Conservation (phyloP, 1,140 invertebrate genomes). For the Pantala flavescens region DNA sequence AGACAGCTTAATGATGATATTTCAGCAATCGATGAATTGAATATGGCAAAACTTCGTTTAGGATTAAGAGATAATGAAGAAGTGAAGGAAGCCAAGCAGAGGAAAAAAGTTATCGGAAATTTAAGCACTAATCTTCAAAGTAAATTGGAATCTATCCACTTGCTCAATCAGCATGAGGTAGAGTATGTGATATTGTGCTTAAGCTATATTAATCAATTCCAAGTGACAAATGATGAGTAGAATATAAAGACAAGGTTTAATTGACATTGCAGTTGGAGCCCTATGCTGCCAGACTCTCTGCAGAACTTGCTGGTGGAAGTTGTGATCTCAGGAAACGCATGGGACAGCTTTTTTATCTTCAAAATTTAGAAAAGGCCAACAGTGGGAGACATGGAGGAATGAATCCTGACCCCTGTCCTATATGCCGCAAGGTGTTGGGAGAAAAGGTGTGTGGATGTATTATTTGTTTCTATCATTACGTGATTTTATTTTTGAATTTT, state of each 20-base stretch:
- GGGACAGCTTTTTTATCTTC: constrained; percentile 43
- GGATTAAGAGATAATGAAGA: constrained; percentile 40
- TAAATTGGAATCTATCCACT: constrained; percentile 34
- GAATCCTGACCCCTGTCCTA: constrained; percentile 52
- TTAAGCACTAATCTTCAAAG: constrained; percentile 25
- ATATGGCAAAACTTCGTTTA: constrained; percentile 59
- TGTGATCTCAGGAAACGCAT: constrained; percentile 36
- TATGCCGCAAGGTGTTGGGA: constrained; percentile 49
- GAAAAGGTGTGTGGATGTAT: constrained; percentile 31
- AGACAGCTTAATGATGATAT: constrained; percentile 45
- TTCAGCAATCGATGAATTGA: constrained; percentile 57
- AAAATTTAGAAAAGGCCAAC: constrained; percentile 39
- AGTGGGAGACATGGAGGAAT: constrained; percentile 28
- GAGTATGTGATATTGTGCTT: background rate
- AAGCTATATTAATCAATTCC: too few relatives aligned
- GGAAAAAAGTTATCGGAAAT: constrained; percentile 26
- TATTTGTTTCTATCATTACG: too few relatives aligned
- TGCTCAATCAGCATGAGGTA: constrained; percentile 41
- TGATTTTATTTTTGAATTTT: too few relatives aligned
- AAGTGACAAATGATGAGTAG: background rate
- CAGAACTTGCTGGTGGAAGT: constrained; percentile 22
- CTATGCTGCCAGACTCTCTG: constrained; percentile 27
- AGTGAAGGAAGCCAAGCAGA: constrained; percentile 18
- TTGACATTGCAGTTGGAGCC: constrained; percentile 23
- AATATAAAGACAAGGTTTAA: background rate